A percentile compares a stretch with the other conserved stretches of the same genome.
Conservation (phyloP, 1,140 invertebrate genomes). For the Saccostrea cuccullata region DNA sequence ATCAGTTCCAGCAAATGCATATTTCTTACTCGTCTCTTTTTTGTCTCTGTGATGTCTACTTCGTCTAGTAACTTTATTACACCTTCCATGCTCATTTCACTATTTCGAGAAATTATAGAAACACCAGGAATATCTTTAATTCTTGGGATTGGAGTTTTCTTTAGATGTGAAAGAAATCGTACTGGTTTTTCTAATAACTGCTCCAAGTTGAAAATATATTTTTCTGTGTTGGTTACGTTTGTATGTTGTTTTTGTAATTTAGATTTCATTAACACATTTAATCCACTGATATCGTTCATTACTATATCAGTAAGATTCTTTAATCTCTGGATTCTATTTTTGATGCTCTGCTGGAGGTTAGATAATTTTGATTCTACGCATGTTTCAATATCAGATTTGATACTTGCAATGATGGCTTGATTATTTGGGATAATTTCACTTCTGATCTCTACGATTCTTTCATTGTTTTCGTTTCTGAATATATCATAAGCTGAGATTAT, state of each 20-base stretch:
- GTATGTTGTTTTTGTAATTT: not conserved
- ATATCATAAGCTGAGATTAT: not conserved
- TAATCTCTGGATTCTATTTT: not conserved
- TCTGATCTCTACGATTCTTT: not conserved
- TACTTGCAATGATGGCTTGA: not conserved
- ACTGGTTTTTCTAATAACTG: not conserved
- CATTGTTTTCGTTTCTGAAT: not conserved
- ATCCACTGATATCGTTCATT: not conserved
- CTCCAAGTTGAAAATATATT: not conserved
- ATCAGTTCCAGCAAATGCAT: not conserved
- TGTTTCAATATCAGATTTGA: not conserved
- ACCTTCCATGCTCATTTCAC: not conserved
- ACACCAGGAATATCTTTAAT: not conserved
- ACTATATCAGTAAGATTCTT: not conserved
- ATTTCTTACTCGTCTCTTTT: not conserved
- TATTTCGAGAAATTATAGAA: not conserved
- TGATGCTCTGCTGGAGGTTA: not conserved
- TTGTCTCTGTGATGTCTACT: not conserved
- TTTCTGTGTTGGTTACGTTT: not conserved
- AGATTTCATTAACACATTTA: not conserved
- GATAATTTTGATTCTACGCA: not conserved
- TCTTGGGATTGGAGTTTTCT: not conserved
- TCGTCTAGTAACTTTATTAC: not conserved
- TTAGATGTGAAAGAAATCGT: not conserved
- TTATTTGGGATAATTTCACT: not conserved